Evolutionary conservation across 2,113 vertebrate species (phyloP).

Genomic region (Progne subis): DNA sequence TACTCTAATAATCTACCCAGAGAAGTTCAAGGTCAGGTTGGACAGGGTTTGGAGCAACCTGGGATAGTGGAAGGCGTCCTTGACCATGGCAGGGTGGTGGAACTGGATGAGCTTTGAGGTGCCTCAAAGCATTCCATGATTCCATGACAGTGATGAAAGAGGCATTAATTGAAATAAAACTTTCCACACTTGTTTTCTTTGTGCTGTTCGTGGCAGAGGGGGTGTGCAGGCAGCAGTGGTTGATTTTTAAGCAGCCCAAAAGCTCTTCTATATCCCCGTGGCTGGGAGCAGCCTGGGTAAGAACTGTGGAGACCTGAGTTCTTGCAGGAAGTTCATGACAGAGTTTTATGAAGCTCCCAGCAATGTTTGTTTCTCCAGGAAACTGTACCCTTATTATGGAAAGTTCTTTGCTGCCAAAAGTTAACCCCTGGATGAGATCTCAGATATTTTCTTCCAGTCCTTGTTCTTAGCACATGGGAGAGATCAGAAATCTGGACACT

Average conservation of each 20-base stretch:
- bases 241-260: background rate
- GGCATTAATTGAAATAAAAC: background rate
- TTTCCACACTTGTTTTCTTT: background rate
- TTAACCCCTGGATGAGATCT: background rate
- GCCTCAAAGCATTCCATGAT: background rate
- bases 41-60: background rate
- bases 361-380: background rate
- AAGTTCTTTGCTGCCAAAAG: background rate
- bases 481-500: accelerated
- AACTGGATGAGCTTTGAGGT: background rate
- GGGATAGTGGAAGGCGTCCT: background rate
- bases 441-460: background rate
- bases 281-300: background rate
- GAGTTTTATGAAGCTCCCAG: background rate
- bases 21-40: background rate
- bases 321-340: background rate
- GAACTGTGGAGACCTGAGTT: background rate
- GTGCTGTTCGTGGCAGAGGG: background rate
- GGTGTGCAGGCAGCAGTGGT: background rate
- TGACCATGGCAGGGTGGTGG: background rate
- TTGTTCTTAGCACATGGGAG: background rate
- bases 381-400: background rate
- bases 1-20: background rate
- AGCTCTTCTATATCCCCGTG: background rate
- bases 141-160: background rate